Evolutionary conservation across 2,888 invertebrate species (phyloP).

Genomic region (Dasysyrphus tricinctus): DNA sequence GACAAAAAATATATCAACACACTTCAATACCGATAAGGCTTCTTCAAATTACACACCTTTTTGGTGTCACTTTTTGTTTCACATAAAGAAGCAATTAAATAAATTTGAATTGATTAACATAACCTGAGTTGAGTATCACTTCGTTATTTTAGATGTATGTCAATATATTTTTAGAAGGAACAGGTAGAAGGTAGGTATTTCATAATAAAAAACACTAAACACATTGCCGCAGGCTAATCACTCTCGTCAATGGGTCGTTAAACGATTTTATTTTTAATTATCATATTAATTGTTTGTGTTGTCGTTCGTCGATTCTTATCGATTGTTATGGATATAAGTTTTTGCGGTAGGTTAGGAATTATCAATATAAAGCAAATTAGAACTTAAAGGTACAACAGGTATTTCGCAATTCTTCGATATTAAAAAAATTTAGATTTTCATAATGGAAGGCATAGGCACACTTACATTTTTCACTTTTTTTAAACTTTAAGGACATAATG

Average conservation of each 20-base stretch:
- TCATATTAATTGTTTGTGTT: neutral
- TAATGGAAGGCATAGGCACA: neutral
- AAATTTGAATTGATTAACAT: conserved; percentile 10
- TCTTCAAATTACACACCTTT: neutral
- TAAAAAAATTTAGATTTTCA: too few species aligned
- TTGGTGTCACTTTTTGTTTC: neutral
- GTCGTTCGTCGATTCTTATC: neutral
- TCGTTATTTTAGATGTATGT: neutral
- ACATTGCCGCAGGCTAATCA: neutral
- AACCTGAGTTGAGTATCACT: neutral
- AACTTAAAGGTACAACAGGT: neutral
- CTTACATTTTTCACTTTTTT: conserved; percentile 58
- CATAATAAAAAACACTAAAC: neutral
- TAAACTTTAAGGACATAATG: conserved; percentile 24
- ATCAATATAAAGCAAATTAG: neutral
- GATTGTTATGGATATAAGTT: neutral
- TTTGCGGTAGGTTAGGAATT: conserved; percentile 43
- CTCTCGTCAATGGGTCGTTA: neutral
- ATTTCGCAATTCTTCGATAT: conserved; percentile 49
- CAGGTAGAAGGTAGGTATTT: neutral
- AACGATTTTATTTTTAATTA: conserved; percentile 8
- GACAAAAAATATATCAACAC: too few species aligned
- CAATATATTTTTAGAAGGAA: neutral
- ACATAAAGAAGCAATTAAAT: neutral
- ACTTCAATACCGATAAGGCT: neutral